Evolutionary conservation across 2,888 invertebrate genomes (phyloP).

Genomic region (Cephus sareptanus): DNA sequence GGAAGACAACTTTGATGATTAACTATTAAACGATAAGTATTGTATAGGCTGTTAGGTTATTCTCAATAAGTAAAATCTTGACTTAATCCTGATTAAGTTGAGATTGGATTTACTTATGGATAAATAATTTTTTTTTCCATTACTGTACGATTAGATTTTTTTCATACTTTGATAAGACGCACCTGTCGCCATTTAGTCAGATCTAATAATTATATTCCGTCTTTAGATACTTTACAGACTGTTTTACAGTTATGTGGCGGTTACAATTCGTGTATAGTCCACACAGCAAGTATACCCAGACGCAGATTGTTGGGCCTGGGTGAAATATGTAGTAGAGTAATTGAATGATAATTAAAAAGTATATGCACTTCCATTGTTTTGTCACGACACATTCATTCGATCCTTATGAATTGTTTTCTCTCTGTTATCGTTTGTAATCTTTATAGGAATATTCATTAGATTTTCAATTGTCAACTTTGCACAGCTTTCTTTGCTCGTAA

Average conservation of each 20-base stretch:
- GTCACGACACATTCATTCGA: background rate
- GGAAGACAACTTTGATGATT: background rate
- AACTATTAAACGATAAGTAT: background rate
- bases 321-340: background rate
- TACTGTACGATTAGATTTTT: background rate
- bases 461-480: background rate
- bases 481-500: background rate
- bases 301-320: background rate
- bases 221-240: background rate
- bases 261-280: conserved; percentile 53
- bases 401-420: background rate
- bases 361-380: background rate
- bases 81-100: background rate
- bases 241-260: conserved; percentile 13
- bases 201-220: background rate
- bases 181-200: background rate
- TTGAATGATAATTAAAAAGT: background rate
- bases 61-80: background rate
- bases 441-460: conserved; percentile 16
- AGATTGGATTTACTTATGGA: background rate
- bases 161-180: background rate
- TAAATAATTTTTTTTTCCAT: background rate
- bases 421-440: conserved; percentile 15
- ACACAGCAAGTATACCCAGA: conserved; percentile 52
- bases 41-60: background rate